Evolutionary conservation across 2,113 vertebrate species (phyloP).

Genomic region (Callopanchax toddi): DNA sequence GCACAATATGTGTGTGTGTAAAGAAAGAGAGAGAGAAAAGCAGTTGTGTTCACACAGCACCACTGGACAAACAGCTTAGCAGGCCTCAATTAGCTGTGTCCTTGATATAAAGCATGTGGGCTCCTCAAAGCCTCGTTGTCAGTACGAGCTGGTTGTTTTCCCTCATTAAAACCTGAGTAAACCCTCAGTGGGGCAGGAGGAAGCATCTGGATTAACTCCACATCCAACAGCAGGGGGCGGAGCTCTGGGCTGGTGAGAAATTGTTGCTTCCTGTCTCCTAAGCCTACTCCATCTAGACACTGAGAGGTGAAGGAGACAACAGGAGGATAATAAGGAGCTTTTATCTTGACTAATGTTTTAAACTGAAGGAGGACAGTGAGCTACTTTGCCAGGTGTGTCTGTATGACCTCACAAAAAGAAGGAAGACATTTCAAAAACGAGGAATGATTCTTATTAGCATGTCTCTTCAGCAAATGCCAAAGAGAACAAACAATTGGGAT

Average conservation of each 20-base stretch:
- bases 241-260: slow-evolving; percentile 12
- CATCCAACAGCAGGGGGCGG: slow-evolving; percentile 20
- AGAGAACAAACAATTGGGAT: too few species aligned
- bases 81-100: slow-evolving; percentile 47
- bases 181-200: slow-evolving; percentile 30
- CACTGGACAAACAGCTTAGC: slow-evolving; percentile 29
- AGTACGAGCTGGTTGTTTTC: slow-evolving; percentile 35
- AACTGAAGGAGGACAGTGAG: too few species aligned
- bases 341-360: too few species aligned
- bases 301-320: not conserved
- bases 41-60: slow-evolving; percentile 3
- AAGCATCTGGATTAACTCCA: slow-evolving; percentile 50
- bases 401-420: too few species aligned
- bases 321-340: not conserved
- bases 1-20: too few species aligned
- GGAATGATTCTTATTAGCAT: too few species aligned
- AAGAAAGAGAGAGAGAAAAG: not conserved
- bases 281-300: not conserved
- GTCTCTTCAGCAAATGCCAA: too few species aligned
- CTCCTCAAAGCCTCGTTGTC: slow-evolving; percentile 41
- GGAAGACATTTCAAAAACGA: too few species aligned
- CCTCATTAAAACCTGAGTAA: slow-evolving; percentile 61
- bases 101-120: slow-evolving; percentile 50
- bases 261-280: not conserved
- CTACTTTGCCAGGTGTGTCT: too few species aligned